phyloP scores from a whole-genome alignment of 1,140 invertebrate genomes.

The Notospermus geniculatus region DNA sequence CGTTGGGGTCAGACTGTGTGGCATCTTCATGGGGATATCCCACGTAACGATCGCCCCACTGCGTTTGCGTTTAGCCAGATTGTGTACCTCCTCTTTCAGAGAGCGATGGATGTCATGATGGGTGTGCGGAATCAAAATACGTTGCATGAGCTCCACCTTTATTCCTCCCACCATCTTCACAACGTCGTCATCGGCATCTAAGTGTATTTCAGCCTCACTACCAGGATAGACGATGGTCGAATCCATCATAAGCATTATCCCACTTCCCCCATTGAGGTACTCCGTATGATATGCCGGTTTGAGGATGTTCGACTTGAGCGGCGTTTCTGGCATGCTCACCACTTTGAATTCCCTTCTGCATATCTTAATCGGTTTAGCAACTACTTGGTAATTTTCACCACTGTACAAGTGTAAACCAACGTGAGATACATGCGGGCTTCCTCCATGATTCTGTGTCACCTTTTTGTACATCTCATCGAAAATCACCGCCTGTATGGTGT shows the following conservation, averaged over 20 bases:
- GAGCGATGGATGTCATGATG: neutral
- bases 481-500: slow-evolving; percentile 1
- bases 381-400: neutral
- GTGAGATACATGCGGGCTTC: too few species aligned
- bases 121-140: neutral
- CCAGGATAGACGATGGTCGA: neutral
- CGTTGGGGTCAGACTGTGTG: neutral
- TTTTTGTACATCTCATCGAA: slow-evolving; percentile 2
- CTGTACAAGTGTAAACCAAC: neutral
- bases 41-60: neutral
- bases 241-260: neutral
- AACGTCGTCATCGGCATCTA: neutral
- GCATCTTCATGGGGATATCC: neutral
- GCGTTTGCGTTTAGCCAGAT: neutral
- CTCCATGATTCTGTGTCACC: neutral
- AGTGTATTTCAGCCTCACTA: neutral
- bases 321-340: neutral
- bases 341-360: neutral
- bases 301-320: neutral
- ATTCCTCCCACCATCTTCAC: neutral
- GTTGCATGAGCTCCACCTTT: neutral
- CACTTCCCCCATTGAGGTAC: too few species aligned
- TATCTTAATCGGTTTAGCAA: slow-evolving; percentile 8
- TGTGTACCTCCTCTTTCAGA: neutral
- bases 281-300: neutral